Evolutionary conservation across 2,888 invertebrate species (phyloP).

Genomic region (Synergus gifuensis): DNA sequence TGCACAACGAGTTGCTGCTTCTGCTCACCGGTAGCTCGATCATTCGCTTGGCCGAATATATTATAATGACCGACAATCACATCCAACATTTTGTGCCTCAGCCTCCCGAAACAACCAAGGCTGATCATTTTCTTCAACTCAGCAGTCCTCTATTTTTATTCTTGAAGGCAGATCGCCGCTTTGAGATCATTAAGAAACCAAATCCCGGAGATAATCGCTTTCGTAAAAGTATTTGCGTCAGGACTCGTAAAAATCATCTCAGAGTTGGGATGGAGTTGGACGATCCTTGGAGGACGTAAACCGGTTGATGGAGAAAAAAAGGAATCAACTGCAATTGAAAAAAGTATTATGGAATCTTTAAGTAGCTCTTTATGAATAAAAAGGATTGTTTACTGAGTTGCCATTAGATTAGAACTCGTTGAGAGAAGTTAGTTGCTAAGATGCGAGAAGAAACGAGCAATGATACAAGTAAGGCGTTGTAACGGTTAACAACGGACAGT

Average conservation of each 20-base stretch:
- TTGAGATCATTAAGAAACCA: too few species aligned
- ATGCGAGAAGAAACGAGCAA: background rate
- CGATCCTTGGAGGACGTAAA: too few species aligned
- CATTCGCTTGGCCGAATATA: background rate
- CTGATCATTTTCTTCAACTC: too few species aligned
- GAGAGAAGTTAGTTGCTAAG: background rate
- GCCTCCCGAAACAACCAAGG: background rate
- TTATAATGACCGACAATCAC: slow-evolving; percentile 16
- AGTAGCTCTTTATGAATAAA: background rate
- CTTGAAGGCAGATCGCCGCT: too few species aligned
- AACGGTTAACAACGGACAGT: slow-evolving; percentile 5
- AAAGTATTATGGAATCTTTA: too few species aligned
- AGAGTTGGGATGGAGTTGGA: too few species aligned
- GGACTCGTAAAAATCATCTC: too few species aligned
- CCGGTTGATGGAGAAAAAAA: too few species aligned
- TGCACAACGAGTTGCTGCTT: background rate
- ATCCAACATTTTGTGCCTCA: background rate
- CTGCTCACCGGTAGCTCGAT: slow-evolving; percentile 38
- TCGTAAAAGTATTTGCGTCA: too few species aligned
- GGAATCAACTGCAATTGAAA: too few species aligned
- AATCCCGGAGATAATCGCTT: too few species aligned
- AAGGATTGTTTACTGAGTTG: background rate
- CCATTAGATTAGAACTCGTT: background rate
- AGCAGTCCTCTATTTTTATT: too few species aligned
- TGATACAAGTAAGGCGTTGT: slow-evolving; percentile 18